These are phyloP conservation scores for Halcyon malimbica DNA, from an alignment of 2,113 vertebrate species.

Conservation along the genomic window DNA sequence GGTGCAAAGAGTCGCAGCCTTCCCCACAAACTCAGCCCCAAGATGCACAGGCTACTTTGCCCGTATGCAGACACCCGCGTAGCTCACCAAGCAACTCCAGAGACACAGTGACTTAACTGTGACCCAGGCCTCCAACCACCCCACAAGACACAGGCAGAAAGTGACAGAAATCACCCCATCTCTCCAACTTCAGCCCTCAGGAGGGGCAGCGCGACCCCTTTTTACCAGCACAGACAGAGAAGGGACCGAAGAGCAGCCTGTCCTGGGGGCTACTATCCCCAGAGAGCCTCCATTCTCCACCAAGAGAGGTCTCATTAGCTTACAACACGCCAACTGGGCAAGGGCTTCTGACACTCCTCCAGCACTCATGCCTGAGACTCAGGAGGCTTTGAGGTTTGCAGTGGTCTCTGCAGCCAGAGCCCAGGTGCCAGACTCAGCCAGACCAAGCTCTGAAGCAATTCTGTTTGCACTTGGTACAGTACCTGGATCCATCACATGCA, in stretches of 20 bases:
- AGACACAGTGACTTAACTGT: background rate
- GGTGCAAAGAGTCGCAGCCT: rapidly evolving
- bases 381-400: background rate
- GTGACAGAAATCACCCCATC: background rate
- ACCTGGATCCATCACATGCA: background rate
- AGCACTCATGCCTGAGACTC: background rate
- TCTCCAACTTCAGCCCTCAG: background rate
- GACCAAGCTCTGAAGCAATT: background rate
- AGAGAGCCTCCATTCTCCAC: background rate
- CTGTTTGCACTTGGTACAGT: background rate
- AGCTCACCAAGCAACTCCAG: background rate
- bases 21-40: background rate
- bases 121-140: background rate
- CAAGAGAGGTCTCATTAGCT: background rate
- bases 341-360: background rate
- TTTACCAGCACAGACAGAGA: background rate
- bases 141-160: background rate
- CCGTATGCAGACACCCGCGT: background rate
- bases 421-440: background rate
- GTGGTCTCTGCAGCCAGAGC: background rate
- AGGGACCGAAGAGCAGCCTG: background rate
- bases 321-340: rapidly evolving
- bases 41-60: background rate
- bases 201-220: background rate
- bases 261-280: background rate